phyloP scores from a whole-genome alignment of 2,797 vertebrate genomes.

The Lophura swinhoii region DNA sequence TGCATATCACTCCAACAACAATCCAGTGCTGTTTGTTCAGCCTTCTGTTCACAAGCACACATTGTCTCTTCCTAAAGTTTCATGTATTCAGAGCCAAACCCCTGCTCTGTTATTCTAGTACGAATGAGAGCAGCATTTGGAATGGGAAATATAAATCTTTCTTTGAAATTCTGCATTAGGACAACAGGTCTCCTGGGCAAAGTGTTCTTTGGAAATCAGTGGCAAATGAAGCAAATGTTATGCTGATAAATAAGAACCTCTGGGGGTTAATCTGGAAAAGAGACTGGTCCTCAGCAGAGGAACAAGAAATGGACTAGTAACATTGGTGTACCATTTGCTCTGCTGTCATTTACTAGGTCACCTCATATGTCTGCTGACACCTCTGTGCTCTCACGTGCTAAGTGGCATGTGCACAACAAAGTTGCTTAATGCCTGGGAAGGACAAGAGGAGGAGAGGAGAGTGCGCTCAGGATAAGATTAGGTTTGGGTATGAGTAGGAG shows the following conservation, averaged over 20 bases:
- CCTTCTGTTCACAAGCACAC: neutral
- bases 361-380: neutral
- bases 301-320: neutral
- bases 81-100: neutral
- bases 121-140: neutral
- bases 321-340: neutral
- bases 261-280: neutral
- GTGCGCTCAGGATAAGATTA: neutral
- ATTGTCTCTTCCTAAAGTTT: neutral
- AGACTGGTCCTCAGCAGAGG: neutral
- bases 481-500: slow-evolving; percentile 10
- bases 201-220: neutral
- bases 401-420: neutral
- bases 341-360: neutral
- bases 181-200: neutral
- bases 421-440: neutral
- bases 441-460: neutral
- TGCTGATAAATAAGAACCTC: neutral
- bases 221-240: slow-evolving; percentile 1
- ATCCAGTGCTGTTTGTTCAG: neutral
- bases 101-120: neutral
- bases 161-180: neutral
- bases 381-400: neutral
- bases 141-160: neutral
- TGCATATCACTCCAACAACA: neutral